Evolutionary conservation across 2,797 vertebrate species (phyloP), one percentile per base, ranked within the genome.

Genomic region (Micrastur ruficollis): DNA sequence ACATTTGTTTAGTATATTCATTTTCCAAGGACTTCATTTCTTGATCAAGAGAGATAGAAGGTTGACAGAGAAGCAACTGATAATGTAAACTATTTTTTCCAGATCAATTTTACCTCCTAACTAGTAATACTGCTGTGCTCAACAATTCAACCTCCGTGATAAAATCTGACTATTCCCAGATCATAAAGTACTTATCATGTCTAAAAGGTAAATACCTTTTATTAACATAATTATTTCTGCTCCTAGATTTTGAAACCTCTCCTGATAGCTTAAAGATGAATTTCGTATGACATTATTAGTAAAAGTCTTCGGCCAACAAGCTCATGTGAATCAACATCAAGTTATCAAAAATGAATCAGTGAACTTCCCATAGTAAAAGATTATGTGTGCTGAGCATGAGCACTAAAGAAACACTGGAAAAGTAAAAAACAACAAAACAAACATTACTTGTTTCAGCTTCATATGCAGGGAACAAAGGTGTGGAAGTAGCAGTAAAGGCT

Each of bases 1-100:
- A 89, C 78, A 88, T 96, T 96, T 94, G 81, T 89, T 96, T 95
- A 92, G 79, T 94, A 81, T 42, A 85, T 82, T 96, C 40, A 68
- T 90, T 96, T 97, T 90, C 78, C 49, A 78, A 81, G 56, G 89
- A 82, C 42, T 96, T 79, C 9, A 31, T 79, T 89, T 81, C 53
- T 87, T 95, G 72, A 94, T 96, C 78, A 59, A 74, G n/a, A 74
- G 20, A 91, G 53, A 86, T 67, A 93, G 84, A 88, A 90, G 46
- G 65, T 89, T 93, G 71, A 90, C 75, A 95, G 81, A 92, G 85
- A 94, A 89, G 40, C 38, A 91, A 89, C 63, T 81, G 78, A 89
- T 94, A 96, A 84, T 17, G 49, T 17, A 95, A 90, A 90, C 62
- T 92, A 19, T n/a, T 90, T 88, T 91, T 85, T 76, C 36, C 21